Evolutionary conservation across 2,797 vertebrate species (phyloP), one percentile per base, ranked within the genome.

Genomic region (Phrynocephalus forsythii): DNA sequence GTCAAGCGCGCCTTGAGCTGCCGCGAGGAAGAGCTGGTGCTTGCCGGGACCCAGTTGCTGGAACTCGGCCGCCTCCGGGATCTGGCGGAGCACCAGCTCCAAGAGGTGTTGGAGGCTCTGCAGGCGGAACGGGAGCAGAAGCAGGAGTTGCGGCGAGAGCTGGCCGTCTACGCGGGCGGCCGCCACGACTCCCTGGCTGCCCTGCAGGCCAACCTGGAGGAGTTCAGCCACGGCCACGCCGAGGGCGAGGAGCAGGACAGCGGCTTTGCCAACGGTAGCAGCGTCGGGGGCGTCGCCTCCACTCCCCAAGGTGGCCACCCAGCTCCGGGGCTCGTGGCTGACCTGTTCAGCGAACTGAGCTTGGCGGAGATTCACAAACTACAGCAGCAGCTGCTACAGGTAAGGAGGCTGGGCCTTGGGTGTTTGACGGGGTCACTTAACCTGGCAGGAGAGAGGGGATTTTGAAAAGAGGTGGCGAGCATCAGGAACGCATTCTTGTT

Each of bases 81-180:
- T 92, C 97, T 98, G 1, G 95, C 97, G 0, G 98, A 98, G 94
- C 94, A 92, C 79, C 98, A 98, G 92, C 96, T 98, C 94, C 97
- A 98, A 68, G 98, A 98, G 95, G 97, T 97, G 26, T 94, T 98
- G 84, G 97, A 98, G 92, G 95, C 97, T 69, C 95, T 98, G 93
- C 97, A 97, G 94, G 97, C 97, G 91, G 98, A 98, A 95, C 93
- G 98, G 69, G 98, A 98, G 95, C 98, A 98, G 94, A 98, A 98
- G 94, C 98, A 97, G 92, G 95, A 96, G 86, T 93, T 98, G 87
- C 95, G 97, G 68, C 89, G 97, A 83, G 98, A 98, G 82, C 96
- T 98, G 86, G 96, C 88, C 92, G 96, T 92, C 94, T 97, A 28
- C 96, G 96, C 95, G 96, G 38, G 78, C 2, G 83, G 85, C 3